These are phyloP conservation scores for Endomychus coccineus DNA, from an alignment of 2,888 invertebrate genomes.

Conservation along the genomic window DNA sequence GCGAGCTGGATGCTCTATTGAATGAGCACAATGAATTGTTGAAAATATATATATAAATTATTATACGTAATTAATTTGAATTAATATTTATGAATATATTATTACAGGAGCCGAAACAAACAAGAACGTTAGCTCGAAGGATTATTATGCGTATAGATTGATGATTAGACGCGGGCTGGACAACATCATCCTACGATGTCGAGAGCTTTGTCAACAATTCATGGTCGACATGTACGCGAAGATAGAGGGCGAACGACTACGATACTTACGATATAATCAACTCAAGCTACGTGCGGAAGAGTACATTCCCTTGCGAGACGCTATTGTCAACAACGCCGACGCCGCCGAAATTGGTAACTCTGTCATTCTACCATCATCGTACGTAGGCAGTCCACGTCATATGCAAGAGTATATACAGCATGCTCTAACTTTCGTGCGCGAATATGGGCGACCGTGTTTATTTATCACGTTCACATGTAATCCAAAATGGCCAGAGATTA, in stretches of 20 bases:
- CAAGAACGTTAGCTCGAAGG: constrained; percentile 24
- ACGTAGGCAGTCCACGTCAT: constrained; percentile 26
- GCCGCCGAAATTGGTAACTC: not conserved
- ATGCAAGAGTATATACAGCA: constrained; percentile 32
- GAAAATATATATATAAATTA: constrained; percentile 26
- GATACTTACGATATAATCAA: constrained; percentile 32
- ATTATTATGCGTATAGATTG: constrained; percentile 26
- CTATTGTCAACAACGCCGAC: constrained; percentile 22
- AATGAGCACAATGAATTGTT: constrained; percentile 32
- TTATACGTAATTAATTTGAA: constrained; percentile 10
- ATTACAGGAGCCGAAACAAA: constrained; percentile 8
- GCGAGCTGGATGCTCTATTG: constrained; percentile 25
- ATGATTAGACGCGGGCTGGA: constrained; percentile 21
- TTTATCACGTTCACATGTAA: constrained; percentile 34
- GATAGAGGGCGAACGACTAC: constrained; percentile 34
- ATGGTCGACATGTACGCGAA: constrained; percentile 36
- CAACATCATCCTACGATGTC: constrained; percentile 24
- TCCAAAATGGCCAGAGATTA: constrained; percentile 29
- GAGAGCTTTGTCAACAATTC: constrained; percentile 32
- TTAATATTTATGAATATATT: constrained; percentile 12
- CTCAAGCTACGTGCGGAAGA: constrained; percentile 25
- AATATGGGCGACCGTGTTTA: constrained; percentile 32
- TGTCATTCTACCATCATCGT: constrained; percentile 21
- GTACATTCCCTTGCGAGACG: constrained; percentile 18
- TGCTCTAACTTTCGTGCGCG: constrained; percentile 33